Percentiles rank a stretch among this genome's conserved stretches.
Evolutionary conservation across 2,797 vertebrate genomes (phyloP).

Genomic region (Potorous gilbertii): DNA sequence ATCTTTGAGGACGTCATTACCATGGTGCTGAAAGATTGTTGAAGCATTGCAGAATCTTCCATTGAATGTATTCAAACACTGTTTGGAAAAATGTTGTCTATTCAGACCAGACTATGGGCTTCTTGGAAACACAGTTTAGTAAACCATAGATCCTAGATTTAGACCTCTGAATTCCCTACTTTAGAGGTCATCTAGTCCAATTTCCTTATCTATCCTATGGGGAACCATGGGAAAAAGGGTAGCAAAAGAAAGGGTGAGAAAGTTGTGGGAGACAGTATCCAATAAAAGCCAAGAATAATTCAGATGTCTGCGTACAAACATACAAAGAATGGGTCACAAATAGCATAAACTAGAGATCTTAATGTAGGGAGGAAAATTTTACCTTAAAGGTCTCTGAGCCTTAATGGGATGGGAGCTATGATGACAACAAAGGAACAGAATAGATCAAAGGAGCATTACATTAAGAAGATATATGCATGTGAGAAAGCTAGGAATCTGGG

Average conservation of each 20-base stretch:
- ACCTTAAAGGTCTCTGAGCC: not conserved
- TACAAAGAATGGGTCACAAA: not conserved
- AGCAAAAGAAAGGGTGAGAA: not conserved
- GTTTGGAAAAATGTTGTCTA: not conserved
- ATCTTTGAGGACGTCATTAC: not conserved
- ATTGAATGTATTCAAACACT: not conserved
- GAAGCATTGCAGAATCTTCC: not conserved
- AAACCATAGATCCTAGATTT: not conserved
- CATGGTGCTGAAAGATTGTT: not conserved
- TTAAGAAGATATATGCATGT: not conserved
- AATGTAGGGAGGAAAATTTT: not conserved
- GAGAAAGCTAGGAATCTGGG: not conserved
- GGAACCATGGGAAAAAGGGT: not conserved
- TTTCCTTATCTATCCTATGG: not conserved
- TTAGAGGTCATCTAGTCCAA: not conserved
- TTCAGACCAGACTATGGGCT: not conserved
- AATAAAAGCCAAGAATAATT: not conserved
- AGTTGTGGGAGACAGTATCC: not conserved
- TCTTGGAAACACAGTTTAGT: not conserved
- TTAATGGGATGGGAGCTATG: no score
- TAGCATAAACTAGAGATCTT: not conserved
- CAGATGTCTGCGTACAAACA: not conserved
- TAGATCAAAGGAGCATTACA: not conserved
- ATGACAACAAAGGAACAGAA: not conserved
- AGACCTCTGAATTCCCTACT: not conserved